phyloP scores from a whole-genome alignment of 2,888 invertebrate genomes.

The Oeneis ivallda region DNA sequence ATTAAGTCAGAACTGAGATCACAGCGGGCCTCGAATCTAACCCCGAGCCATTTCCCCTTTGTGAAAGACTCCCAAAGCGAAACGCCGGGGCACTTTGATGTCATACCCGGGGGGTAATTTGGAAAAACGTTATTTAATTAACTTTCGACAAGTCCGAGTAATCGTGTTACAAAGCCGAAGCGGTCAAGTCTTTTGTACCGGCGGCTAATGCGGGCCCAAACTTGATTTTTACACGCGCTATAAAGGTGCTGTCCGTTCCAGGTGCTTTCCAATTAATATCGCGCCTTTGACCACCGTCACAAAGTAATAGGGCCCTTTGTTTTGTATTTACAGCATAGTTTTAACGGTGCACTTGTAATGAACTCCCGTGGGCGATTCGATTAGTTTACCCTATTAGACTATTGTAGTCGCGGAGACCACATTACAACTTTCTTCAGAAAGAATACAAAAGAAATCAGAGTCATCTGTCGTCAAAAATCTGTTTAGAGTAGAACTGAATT shows the following conservation, averaged over 20 bases:
- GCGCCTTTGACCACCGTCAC: conserved; percentile 74
- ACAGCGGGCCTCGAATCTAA: conserved; percentile 59
- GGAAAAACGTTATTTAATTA: conserved; percentile 82
- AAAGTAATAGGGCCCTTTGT: conserved; percentile 64
- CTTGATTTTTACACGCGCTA: conserved; percentile 77
- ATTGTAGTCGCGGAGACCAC: conserved; percentile 9
- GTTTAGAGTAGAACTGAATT: no score
- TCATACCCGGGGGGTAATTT: conserved; percentile 74
- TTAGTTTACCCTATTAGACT: conserved; percentile 22
- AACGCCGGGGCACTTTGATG: conserved; percentile 70
- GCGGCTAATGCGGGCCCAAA: conserved; percentile 53
- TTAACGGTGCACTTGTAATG: conserved; percentile 62
- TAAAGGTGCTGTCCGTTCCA: conserved; percentile 79
- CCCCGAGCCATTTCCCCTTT: conserved; percentile 72
- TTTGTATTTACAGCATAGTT: conserved; percentile 63
- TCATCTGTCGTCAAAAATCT: no score
- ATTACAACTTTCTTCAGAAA: neutral
- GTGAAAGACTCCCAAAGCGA: conserved; percentile 69
- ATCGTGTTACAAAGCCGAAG: conserved; percentile 78
- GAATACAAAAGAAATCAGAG: no score
- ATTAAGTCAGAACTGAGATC: conserved; percentile 55
- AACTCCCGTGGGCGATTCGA: conserved; percentile 43
- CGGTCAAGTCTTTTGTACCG: conserved; percentile 75
- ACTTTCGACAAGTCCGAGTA: conserved; percentile 80
- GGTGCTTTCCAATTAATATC: conserved; percentile 80